Percentiles rank a stretch among this genome's conserved stretches.
phyloP scores from a whole-genome alignment of 2,888 invertebrate genomes.

The Oscheius onirici region DNA sequence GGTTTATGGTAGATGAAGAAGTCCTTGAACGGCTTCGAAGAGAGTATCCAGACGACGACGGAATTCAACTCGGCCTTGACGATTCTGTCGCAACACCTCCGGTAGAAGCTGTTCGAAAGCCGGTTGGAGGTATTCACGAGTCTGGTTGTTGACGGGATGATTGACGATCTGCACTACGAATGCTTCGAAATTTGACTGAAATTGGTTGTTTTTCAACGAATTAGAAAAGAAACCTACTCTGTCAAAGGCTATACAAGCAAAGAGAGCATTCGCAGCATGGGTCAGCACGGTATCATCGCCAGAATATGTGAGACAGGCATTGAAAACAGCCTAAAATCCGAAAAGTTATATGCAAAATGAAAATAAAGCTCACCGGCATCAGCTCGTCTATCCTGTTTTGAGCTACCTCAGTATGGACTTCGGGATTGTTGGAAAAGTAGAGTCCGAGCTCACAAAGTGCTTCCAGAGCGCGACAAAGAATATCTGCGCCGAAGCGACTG shows the following conservation, averaged over 20 bases:
- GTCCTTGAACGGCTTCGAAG: conserved; percentile 58
- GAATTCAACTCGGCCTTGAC: conserved; percentile 45
- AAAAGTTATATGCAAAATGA: too few relatives aligned
- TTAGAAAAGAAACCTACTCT: conserved; percentile 58
- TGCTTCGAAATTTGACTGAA: conserved; percentile 46
- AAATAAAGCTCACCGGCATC: conserved; percentile 38
- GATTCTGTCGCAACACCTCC: too few relatives aligned
- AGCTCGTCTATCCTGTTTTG: conserved; percentile 31
- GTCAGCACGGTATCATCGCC: conserved; percentile 73
- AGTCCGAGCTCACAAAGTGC: conserved; percentile 25
- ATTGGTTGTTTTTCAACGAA: neutral
- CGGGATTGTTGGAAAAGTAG: conserved; percentile 25
- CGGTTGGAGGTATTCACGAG: neutral
- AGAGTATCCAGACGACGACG: conserved; percentile 62
- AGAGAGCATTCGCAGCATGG: conserved; percentile 72
- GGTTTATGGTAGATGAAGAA: conserved; percentile 39
- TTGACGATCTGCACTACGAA: conserved; percentile 45
- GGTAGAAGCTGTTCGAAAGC: neutral
- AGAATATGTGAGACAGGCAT: conserved; percentile 70
- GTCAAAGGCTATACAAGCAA: conserved; percentile 73
- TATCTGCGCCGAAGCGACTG: conserved; percentile 34
- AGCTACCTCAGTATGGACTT: conserved; percentile 34
- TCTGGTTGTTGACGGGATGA: conserved; percentile 45
- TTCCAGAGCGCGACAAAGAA: conserved; percentile 21
- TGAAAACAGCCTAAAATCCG: conserved; percentile 72